Conservation (phyloP, 30 jellyfish, hydroid and myxozoan species). For the Clytia hemisphaerica region DNA sequence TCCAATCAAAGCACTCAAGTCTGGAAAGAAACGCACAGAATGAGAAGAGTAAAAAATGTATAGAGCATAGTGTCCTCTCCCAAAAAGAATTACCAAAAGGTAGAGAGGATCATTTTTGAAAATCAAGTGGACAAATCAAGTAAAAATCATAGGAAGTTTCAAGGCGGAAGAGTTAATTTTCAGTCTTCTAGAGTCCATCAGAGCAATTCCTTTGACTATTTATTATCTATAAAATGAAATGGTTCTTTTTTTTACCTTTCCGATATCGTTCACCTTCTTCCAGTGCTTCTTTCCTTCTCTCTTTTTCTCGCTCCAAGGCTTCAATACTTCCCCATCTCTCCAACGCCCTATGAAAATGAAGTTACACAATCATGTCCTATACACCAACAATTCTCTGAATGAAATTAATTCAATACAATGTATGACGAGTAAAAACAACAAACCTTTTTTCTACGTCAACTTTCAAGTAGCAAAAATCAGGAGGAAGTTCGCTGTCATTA, state of each 20-base stretch:
- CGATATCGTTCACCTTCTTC: conserved; percentile 91
- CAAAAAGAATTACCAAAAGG: not conserved
- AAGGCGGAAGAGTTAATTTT: not conserved
- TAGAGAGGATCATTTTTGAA: not conserved
- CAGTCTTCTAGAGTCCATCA: too few relatives aligned
- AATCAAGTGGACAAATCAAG: not conserved
- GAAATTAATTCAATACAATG: too few relatives aligned
- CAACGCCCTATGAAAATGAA: conserved; percentile 53
- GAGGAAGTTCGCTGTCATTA: conserved; percentile 68
- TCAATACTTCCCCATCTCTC: conserved; percentile 99
- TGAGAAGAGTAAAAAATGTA: not conserved
- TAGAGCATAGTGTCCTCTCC: not conserved
- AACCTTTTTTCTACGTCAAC: conserved; percentile 88
- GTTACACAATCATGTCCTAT: too few relatives aligned
- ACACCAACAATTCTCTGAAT: too few relatives aligned
- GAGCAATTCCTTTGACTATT: too few relatives aligned
- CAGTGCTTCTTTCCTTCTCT: conserved; percentile 72
- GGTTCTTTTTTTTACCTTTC: conserved; percentile 53
- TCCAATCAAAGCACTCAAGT: conserved; percentile 91
- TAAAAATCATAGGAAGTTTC: too few relatives aligned
- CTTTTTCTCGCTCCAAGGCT: conserved; percentile 79
- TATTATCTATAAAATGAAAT: too few relatives aligned
- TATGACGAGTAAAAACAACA: not conserved
- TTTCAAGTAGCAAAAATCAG: conserved; percentile 85
- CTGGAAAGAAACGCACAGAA: conserved; percentile 7